A percentile compares a stretch with the other conserved stretches of the same genome.
Conservation (phyloP, 2,113 vertebrate species). For the Vicugna pacos region DNA sequence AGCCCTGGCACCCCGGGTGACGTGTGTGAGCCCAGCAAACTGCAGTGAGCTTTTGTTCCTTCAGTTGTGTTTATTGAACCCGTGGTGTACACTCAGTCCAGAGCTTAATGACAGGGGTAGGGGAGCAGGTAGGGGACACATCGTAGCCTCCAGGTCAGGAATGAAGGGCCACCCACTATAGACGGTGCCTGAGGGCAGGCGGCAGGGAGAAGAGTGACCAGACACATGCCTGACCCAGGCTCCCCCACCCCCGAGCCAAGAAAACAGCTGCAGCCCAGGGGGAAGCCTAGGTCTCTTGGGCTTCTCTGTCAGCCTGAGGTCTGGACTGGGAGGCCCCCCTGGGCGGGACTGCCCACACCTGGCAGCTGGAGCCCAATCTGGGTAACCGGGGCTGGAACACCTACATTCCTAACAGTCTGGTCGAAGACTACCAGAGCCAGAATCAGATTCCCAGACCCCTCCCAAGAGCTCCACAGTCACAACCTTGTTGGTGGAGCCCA, state of each 20-base stretch:
- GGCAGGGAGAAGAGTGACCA: neutral
- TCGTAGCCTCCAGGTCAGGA: neutral
- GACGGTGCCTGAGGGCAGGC: neutral
- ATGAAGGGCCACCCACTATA: neutral
- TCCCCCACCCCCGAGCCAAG: neutral
- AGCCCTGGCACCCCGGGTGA: neutral
- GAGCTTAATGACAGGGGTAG: neutral
- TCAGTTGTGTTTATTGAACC: accelerated
- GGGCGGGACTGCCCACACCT: neutral
- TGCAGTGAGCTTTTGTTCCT: neutral
- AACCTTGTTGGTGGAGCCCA: neutral
- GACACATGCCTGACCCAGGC: neutral
- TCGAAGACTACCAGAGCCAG: neutral
- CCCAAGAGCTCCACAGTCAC: neutral
- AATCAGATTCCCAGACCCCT: neutral
- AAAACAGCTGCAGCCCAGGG: neutral
- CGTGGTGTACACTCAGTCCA: neutral
- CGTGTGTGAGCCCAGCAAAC: neutral
- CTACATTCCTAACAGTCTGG: neutral
- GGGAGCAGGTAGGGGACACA: neutral
- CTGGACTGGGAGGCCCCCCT: neutral
- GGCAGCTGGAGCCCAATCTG: neutral
- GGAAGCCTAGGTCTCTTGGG: neutral
- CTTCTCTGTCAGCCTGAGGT: neutral
- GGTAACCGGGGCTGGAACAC: neutral